Conservation (phyloP, 2,888 invertebrate species). For the Temnothorax rugatulus region DNA sequence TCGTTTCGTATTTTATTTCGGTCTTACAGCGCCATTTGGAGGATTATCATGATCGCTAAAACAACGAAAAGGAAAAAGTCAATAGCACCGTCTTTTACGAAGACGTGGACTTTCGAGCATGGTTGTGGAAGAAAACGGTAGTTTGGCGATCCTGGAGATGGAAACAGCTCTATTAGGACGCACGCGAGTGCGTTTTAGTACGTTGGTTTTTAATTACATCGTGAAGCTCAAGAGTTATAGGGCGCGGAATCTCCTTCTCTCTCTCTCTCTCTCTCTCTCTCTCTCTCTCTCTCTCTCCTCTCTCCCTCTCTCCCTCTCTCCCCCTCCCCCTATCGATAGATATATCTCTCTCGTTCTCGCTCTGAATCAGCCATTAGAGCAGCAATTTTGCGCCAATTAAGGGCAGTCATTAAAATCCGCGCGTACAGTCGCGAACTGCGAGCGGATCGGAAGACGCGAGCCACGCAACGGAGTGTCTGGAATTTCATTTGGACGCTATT, state of each 20-base stretch:
- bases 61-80: background rate
- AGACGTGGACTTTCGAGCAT: background rate
- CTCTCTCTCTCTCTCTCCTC: background rate
- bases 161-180: constrained; percentile 37
- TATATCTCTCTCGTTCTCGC: background rate
- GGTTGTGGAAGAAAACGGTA: background rate
- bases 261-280: background rate
- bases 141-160: background rate
- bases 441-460: constrained; percentile 21
- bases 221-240: constrained; percentile 29
- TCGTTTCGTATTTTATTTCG: constrained; percentile 1
- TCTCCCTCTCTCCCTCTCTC: background rate
- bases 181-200: constrained; percentile 22
- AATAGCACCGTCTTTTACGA: background rate
- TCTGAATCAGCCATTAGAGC: background rate
- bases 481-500: constrained; percentile 51
- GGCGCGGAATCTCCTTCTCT: background rate
- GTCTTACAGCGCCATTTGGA: background rate
- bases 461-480: constrained; percentile 31
- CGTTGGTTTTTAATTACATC: constrained; percentile 44
- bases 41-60: constrained; percentile 17
- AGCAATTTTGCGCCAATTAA: constrained; percentile 48
- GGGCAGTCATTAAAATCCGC: constrained; percentile 46
- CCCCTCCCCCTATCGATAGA: too few relatives aligned
- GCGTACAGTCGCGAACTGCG: background rate